Percentiles rank a stretch among this genome's conserved stretches.
These are phyloP conservation scores for Tanytarsus gracilentus DNA, from an alignment of 2,888 invertebrate species.

Conservation along the genomic window DNA sequence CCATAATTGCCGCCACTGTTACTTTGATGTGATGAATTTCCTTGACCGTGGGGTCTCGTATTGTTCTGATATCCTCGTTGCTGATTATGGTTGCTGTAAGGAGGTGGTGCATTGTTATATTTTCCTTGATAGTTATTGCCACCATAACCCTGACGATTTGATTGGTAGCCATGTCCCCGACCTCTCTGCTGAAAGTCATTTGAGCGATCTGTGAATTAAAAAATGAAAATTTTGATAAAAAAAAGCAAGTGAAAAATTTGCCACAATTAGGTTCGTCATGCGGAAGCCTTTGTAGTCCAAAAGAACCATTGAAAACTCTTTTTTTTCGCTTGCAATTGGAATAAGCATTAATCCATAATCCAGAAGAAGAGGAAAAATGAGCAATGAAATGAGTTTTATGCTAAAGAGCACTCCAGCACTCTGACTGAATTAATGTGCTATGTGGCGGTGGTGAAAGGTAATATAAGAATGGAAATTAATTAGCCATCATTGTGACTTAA, in stretches of 20 bases:
- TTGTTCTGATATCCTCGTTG: background rate
- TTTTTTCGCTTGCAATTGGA: background rate
- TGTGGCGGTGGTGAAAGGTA: background rate
- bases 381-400: conserved; percentile 9
- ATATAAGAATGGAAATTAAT: conserved; percentile 5
- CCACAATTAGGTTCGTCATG: conserved; percentile 7
- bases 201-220: conserved; percentile 6
- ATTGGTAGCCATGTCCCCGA: background rate
- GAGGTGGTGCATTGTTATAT: conserved; percentile 2
- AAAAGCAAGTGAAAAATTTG: background rate
- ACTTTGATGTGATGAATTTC: background rate
- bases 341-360: background rate
- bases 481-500: conserved; percentile 19
- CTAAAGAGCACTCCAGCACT: conserved; percentile 1
- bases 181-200: conserved; percentile 21
- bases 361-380: background rate
- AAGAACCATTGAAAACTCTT: conserved; percentile 1
- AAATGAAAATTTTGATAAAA: background rate
- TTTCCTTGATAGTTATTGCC: background rate
- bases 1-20: no score
- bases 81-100: conserved; percentile 3
- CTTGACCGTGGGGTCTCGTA: background rate
- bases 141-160: conserved; percentile 5
- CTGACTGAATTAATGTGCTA: conserved; percentile 1
- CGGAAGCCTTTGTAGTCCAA: conserved; percentile 18